Base-by-base conservation (phyloP, 2,797 vertebrate genomes). In the Pyrrhura leucotis region DNA sequence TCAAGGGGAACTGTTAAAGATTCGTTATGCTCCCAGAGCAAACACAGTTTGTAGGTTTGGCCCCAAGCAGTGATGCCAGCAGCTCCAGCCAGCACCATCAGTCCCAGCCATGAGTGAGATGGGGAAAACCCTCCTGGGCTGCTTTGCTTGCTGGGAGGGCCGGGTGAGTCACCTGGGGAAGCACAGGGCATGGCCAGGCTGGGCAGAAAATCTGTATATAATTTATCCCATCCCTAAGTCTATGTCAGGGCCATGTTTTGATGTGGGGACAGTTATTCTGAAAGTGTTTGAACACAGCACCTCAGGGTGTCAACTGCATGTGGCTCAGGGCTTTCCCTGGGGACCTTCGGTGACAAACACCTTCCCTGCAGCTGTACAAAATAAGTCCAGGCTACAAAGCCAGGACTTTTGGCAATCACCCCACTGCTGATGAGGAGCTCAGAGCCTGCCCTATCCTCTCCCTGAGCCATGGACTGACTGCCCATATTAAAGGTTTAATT, bases 231-330 rank as follows among this genome's bases (percentile, higher is more conserved):
- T 35, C 53, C 9, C 5, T 13, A 12, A 77, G 6, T 31, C 9
- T 1, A 45, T 50, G 6, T 7, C 0, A 0, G 54, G 50, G n/a
- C 7, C 31, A 4, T 0, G 2, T 85, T 77, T 71, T 1, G 2
- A 3, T 33, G 44, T 33, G 39, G 35, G 17, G 62, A 37, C 14
- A 3, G 56, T 23, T 61, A 15, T 72, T 90, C 17, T 81, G 71
- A 33, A 71, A 81, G 26, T 7, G 10, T 84, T 84, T 73, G 48
- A 59, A 51, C 71, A 63, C 84, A 76, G 25, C 9, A n/a, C 33
- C 39, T 47, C 42, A 19, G 56, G 14, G 33, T 71, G 63, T 37
- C 58, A 93, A 42, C 33, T 5, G 6, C 54, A 51, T 31, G 4
- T 0, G 2, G 54, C 51, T 75, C 54, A 66, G 85, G 85, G 72